Evolutionary conservation across 2,888 invertebrate species (phyloP).

Genomic region (Drosophila eohydei): DNA sequence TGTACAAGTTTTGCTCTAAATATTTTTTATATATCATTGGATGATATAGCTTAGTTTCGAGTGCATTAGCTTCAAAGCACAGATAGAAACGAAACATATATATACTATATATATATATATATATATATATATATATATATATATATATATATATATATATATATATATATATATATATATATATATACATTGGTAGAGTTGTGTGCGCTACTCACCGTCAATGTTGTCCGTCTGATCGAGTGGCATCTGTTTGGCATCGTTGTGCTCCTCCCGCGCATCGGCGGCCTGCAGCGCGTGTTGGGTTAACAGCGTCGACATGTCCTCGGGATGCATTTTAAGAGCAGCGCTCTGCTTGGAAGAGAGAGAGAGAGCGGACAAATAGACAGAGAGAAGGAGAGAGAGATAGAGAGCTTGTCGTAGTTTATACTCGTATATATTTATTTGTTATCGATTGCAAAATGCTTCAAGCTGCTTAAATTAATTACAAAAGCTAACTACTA

Average conservation of each 20-base stretch:
- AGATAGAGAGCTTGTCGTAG: conserved; percentile 19
- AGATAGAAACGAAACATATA: conserved; percentile 52
- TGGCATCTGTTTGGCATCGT: conserved; percentile 86
- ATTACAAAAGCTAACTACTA: conserved; percentile 59
- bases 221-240: conserved; percentile 90
- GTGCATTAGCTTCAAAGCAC: conserved; percentile 76
- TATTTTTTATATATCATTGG: conserved; percentile 21
- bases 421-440: conserved; percentile 5
- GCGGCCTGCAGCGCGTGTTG: conserved; percentile 87
- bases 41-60: conserved; percentile 50
- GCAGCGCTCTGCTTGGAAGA: conserved; percentile 64
- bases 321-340: conserved; percentile 86
- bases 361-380: neutral
- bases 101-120: conserved; percentile 14
- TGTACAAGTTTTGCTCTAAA: conserved; percentile 30
- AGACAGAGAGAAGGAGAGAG: neutral
- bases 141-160: conserved; percentile 12
- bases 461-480: conserved; percentile 56
- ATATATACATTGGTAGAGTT: conserved; percentile 8
- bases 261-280: conserved; percentile 87
- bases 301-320: conserved; percentile 88
- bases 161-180: neutral
- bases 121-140: conserved; percentile 21
- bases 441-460: conserved; percentile 62
- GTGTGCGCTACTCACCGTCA: conserved; percentile 88